Conservation (phyloP, 2,113 vertebrate genomes). For the Heliornis fulica region DNA sequence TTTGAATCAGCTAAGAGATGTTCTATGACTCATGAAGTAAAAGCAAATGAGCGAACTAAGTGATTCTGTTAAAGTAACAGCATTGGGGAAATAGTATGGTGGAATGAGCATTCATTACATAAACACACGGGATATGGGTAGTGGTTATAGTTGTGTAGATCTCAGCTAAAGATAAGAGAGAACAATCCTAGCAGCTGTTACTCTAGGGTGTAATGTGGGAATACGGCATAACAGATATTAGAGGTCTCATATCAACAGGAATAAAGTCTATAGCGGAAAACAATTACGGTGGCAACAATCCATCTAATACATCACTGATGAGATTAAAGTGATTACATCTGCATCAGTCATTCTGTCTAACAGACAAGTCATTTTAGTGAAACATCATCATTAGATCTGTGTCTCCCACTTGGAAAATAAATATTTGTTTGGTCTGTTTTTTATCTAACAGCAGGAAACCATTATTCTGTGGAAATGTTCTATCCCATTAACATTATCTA, state of each 20-base stretch:
- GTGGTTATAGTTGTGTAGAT: constrained; percentile 3
- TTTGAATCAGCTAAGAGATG: not conserved
- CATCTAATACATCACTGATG: constrained; percentile 29
- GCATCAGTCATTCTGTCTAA: constrained; percentile 52
- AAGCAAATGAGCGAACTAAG: not conserved
- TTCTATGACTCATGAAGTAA: not conserved
- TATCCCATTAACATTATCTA: constrained; percentile 49
- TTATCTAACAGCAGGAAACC: constrained; percentile 58
- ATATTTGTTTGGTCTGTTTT: constrained; percentile 27
- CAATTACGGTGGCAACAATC: constrained; percentile 43
- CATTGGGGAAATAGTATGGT: not conserved
- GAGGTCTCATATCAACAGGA: constrained; percentile 18
- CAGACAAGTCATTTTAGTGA: constrained; percentile 20
- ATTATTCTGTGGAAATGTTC: constrained; percentile 36
- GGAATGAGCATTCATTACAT: not conserved
- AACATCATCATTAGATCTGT: constrained; percentile 42
- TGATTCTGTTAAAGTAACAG: not conserved
- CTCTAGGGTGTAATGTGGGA: not conserved
- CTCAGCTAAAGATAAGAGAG: not conserved
- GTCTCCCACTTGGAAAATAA: constrained; percentile 64
- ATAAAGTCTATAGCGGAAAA: constrained; percentile 18
- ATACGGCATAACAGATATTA: not conserved
- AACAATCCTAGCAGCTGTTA: not conserved
- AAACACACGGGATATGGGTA: not conserved
- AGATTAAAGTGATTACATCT: constrained; percentile 63